A percentile compares a stretch with the other conserved stretches of the same genome.
Conservation (phyloP, 2,113 vertebrate species). For the Speoplatyrhinus poulsoni region DNA sequence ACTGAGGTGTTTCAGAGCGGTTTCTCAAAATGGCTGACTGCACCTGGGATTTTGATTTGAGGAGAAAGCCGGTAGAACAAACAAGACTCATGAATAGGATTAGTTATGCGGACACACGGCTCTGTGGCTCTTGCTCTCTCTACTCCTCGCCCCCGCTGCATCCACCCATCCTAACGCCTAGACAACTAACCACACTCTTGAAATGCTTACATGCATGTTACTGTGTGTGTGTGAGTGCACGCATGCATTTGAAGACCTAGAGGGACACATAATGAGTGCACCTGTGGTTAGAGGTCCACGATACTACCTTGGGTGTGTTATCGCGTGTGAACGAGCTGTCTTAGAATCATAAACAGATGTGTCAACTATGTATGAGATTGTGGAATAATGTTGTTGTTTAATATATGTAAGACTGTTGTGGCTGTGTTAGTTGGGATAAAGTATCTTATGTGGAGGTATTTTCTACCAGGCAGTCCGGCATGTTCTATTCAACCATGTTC, state of each 20-base stretch:
- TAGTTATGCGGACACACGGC: conserved; percentile 6
- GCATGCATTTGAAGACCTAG: not conserved
- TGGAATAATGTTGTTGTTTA: too few relatives aligned
- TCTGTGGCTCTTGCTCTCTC: not conserved
- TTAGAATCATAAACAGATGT: too few relatives aligned
- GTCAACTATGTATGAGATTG: too few relatives aligned
- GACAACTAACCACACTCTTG: not conserved
- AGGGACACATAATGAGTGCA: conserved; percentile 1
- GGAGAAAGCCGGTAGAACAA: conserved; percentile 1
- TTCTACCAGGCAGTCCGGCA: not conserved
- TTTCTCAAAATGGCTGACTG: conserved; percentile 11
- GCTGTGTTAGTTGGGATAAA: not conserved
- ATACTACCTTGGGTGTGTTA: not conserved
- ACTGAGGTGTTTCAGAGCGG: not conserved
- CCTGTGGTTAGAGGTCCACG: not conserved
- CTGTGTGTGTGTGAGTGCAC: too few relatives aligned
- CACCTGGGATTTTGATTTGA: not conserved
- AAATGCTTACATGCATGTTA: too few relatives aligned
- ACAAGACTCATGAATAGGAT: conserved; percentile 28
- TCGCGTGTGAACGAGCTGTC: too few relatives aligned
- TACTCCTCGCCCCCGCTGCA: not conserved
- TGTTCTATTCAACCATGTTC: not conserved
- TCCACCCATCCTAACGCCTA: conserved; percentile 1
- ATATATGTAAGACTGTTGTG: too few relatives aligned
- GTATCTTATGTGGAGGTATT: not conserved